Conservation (phyloP, 2,113 vertebrate genomes). For the Colistium nudipinnis region DNA sequence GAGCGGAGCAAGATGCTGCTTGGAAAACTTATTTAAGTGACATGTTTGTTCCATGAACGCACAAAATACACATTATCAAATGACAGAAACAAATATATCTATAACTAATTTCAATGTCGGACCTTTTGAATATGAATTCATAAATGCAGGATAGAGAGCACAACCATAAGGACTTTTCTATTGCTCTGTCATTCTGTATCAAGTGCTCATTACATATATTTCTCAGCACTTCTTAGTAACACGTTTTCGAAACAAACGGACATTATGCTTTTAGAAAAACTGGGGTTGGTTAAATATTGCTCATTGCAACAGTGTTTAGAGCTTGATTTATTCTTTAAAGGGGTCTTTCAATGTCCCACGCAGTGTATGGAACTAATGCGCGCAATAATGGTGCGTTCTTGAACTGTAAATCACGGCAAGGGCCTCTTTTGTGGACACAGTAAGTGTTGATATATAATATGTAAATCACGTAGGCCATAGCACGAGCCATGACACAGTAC, state of each 20-base stretch:
- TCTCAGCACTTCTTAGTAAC: slow-evolving; percentile 49
- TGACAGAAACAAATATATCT: slow-evolving; percentile 5
- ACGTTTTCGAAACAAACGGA: slow-evolving; percentile 45
- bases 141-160: slow-evolving; percentile 66
- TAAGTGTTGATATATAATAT: slow-evolving; percentile 7
- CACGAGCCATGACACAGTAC: slow-evolving; percentile 35
- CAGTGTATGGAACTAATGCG: slow-evolving; percentile 6
- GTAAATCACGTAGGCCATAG: slow-evolving; percentile 57
- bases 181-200: slow-evolving; percentile 44
- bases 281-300: slow-evolving; percentile 37
- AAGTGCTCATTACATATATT: slow-evolving; percentile 61
- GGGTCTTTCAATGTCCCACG: slow-evolving; percentile 14
- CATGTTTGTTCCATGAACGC: slow-evolving; percentile 14
- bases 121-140: slow-evolving; percentile 56
- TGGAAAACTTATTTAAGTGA: slow-evolving; percentile 1
- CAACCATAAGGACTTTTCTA: slow-evolving; percentile 38
- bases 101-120: slow-evolving; percentile 41
- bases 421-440: slow-evolving; percentile 1
- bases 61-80: slow-evolving; percentile 9
- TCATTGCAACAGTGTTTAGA: slow-evolving; percentile 40
- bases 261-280: background rate
- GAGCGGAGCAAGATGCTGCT: background rate
- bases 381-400: slow-evolving; percentile 6
- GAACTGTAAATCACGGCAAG: slow-evolving; percentile 13
- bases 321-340: slow-evolving; percentile 31